Conservation (phyloP, 1,140 invertebrate species). For the Polyergus mexicanus region DNA sequence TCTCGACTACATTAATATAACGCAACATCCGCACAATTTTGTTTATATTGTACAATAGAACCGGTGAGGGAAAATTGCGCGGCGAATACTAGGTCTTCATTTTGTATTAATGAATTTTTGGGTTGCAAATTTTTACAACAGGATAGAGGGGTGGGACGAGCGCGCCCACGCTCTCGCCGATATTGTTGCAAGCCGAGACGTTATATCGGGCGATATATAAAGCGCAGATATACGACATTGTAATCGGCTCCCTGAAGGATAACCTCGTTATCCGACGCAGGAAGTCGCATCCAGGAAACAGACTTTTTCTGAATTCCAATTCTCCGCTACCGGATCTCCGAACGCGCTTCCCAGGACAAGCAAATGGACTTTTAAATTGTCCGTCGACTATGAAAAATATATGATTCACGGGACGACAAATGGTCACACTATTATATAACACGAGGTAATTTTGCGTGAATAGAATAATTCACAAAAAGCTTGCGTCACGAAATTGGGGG, state of each 20-base stretch:
- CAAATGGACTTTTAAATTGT: constrained; percentile 63
- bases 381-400: constrained; percentile 34
- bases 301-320: constrained; percentile 51
- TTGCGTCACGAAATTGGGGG: background rate
- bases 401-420: background rate
- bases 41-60: constrained; percentile 20
- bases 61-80: constrained; percentile 27
- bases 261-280: constrained; percentile 59
- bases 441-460: background rate
- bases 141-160: too few relatives aligned
- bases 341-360: constrained; percentile 17
- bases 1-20: background rate
- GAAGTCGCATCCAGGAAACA: constrained; percentile 58
- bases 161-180: too few relatives aligned
- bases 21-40: constrained; percentile 21
- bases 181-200: background rate
- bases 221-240: constrained; percentile 47
- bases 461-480: constrained; percentile 7
- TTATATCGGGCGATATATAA: constrained; percentile 42
- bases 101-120: constrained; percentile 53
- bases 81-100: constrained; percentile 22
- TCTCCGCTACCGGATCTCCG: constrained; percentile 41
- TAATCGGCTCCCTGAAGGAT: constrained; percentile 51
- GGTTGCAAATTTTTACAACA: constrained; percentile 8
- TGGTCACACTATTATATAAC: background rate